Evolutionary conservation across 2,113 vertebrate genomes (phyloP), one percentile per base, ranked within the genome.

Genomic region (Laticauda colubrina): DNA sequence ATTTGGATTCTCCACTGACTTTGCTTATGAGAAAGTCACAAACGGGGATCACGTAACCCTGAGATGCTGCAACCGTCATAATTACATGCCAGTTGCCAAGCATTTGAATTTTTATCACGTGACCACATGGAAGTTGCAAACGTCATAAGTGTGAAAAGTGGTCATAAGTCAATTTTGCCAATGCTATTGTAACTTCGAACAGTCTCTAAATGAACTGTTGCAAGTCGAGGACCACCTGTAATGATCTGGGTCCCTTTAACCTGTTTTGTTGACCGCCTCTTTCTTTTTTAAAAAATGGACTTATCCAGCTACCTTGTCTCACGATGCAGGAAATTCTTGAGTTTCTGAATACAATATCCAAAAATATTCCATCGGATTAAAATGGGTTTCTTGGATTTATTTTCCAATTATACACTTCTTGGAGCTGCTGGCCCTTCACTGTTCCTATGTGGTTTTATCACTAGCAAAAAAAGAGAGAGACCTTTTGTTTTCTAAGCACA

Each of bases 381-480:
- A 34, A 14, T 39, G 2, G 6, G 18, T 90, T 69, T 51, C 20
- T 54, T 64, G 24, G 45, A 11, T 75, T 90, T 97, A 97, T 96
- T 97, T 26, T 96, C 96, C 98, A 98, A 98, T 98, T 97, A 97
- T 12, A 97, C 98, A 98, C 96, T 54, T 29, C 86, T 14, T 0
- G 56, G 14, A 21, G 57, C 53, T 9, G 0, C 29, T 56, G 5
- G 5, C 95, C 92, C 88, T 61, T 93, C 56, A 45, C 75, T 39
- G 7, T 48, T 34, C 56, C 48, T 53, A 0, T 23, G 20, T 53
- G 85, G 20, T 59, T 15, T 43, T 56, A 51, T 91, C 89, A 39
- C 0, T 0, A 3, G 1, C 26, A 87, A 26, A 87, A 15, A 5
- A 57, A 57, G 24, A 18, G 64, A 43, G 21, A 0, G 0, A 11